phyloP scores from a whole-genome alignment of 1,140 invertebrate genomes.

The Apis florea region DNA sequence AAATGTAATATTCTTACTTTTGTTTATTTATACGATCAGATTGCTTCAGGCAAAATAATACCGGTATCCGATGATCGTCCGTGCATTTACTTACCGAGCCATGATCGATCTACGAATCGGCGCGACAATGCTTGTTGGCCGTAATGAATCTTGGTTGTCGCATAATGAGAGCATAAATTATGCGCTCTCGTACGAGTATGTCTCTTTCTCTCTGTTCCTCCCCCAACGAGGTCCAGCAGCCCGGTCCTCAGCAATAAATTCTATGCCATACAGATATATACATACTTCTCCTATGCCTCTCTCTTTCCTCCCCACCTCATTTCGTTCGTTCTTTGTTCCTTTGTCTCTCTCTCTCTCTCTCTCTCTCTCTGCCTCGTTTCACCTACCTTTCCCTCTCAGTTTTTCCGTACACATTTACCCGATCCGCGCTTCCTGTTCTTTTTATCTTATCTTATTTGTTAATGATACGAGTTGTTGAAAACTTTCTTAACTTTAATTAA shows the following conservation, averaged over 20 bases:
- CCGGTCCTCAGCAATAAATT: slow-evolving; percentile 65
- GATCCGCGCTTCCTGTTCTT: background rate
- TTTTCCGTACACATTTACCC: slow-evolving; percentile 5
- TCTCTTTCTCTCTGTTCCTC: slow-evolving; percentile 37
- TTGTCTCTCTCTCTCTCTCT: background rate
- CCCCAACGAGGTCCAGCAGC: slow-evolving; percentile 16
- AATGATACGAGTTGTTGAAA: background rate
- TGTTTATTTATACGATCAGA: background rate
- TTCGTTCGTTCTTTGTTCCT: background rate
- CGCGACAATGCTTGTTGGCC: slow-evolving; percentile 61
- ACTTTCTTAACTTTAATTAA: background rate
- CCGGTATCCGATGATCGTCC: slow-evolving; percentile 39
- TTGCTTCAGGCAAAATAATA: background rate
- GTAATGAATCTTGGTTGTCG: slow-evolving; percentile 66
- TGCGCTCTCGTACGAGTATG: slow-evolving; percentile 51
- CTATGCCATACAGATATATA: slow-evolving; percentile 40
- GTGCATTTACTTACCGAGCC: slow-evolving; percentile 24
- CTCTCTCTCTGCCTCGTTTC: background rate
- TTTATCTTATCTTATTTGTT: background rate
- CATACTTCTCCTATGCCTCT: slow-evolving; percentile 10
- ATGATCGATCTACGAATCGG: slow-evolving; percentile 61
- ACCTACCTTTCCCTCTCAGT: slow-evolving; percentile 8
- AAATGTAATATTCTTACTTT: background rate
- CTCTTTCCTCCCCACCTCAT: background rate
- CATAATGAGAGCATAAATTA: slow-evolving; percentile 71